These are phyloP conservation scores for Diaprepes abbreviatus DNA, from an alignment of 2,888 invertebrate species.

Conservation along the genomic window DNA sequence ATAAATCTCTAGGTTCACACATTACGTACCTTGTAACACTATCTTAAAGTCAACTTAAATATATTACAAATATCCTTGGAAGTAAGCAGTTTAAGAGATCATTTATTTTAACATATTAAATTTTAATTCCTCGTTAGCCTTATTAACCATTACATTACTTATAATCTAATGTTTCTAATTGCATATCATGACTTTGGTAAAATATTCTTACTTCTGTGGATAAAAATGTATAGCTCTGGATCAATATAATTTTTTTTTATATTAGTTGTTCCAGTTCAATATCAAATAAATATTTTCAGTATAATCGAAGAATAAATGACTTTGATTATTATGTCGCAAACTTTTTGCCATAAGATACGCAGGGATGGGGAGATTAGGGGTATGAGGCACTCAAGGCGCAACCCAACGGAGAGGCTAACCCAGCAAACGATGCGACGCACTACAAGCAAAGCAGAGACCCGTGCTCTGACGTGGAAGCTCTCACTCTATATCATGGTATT, in stretches of 20 bases:
- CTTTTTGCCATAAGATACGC: slow-evolving; percentile 13
- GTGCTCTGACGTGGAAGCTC: slow-evolving; percentile 68
- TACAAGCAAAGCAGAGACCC: slow-evolving; percentile 68
- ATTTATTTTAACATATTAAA: not conserved
- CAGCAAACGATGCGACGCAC: slow-evolving; percentile 64
- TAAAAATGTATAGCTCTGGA: not conserved
- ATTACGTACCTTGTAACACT: no score
- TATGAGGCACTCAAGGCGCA: slow-evolving; percentile 63
- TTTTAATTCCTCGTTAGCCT: no score
- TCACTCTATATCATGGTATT: slow-evolving; percentile 67
- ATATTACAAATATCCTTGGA: no score
- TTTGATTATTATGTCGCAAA: not conserved
- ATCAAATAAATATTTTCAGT: no score
- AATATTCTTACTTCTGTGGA: not conserved
- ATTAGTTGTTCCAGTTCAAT: no score
- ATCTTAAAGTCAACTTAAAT: no score
- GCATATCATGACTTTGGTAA: not conserved
- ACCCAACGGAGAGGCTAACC: slow-evolving; percentile 67
- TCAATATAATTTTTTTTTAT: no score
- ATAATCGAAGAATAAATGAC: not conserved
- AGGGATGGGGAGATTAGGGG: slow-evolving; percentile 50
- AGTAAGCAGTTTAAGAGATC: not conserved
- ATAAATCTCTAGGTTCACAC: no score
- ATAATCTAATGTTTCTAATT: not conserved
- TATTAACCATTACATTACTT: not conserved